phyloP scores from a whole-genome alignment of 2,113 vertebrate species.

The Circaetus cinerascens region DNA sequence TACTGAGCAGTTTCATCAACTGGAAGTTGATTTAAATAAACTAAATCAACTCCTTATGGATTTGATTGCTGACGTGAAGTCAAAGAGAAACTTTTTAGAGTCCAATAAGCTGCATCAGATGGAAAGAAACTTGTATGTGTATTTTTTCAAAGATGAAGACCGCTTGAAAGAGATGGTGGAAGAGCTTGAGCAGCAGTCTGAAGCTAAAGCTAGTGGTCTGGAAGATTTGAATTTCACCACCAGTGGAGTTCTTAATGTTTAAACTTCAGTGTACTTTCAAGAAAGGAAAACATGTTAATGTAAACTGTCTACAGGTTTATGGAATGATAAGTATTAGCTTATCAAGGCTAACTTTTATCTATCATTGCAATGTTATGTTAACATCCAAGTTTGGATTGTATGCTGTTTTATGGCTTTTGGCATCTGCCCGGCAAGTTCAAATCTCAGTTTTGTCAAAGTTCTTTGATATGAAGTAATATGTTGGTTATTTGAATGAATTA shows the following conservation, averaged over 20 bases:
- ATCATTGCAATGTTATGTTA: neutral
- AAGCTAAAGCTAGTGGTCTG: constrained; percentile 36
- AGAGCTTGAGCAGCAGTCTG: constrained; percentile 77
- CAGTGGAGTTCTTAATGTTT: neutral
- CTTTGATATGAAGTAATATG: neutral
- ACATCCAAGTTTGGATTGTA: neutral
- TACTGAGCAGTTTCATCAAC: constrained; percentile 72
- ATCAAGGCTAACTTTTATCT: neutral
- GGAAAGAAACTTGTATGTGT: constrained; percentile 87
- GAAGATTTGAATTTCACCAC: neutral
- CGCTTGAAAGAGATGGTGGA: constrained; percentile 81
- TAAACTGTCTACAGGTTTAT: neutral
- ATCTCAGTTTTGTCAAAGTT: neutral
- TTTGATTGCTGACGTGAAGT: constrained; percentile 80
- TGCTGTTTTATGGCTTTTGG: neutral
- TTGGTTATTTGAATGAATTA: neutral
- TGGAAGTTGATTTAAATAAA: constrained; percentile 77
- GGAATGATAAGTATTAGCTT: neutral
- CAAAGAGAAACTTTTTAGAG: constrained; percentile 80
- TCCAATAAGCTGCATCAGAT: constrained; percentile 74
- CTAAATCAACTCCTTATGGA: constrained; percentile 79
- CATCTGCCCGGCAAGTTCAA: neutral
- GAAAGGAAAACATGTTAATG: neutral
- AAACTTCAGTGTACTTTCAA: neutral
- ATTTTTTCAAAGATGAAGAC: constrained; percentile 83